Conservation (phyloP, 1,140 invertebrate genomes). For the Macrobrachium nipponense region DNA sequence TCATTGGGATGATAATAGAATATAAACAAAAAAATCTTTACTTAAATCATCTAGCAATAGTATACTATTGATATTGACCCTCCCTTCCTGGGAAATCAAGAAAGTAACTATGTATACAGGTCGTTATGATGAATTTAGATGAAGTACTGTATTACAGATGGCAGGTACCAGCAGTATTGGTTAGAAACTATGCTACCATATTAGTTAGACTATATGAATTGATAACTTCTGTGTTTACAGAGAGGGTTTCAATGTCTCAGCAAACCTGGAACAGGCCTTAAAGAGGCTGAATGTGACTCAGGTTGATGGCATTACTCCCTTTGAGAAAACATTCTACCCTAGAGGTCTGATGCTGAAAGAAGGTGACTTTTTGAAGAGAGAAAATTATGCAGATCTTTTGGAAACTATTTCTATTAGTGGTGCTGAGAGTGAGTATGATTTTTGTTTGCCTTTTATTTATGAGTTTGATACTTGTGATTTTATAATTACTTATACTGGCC, state of each 20-base stretch:
- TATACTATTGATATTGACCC: too few species aligned
- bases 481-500: neutral
- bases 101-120: too few species aligned
- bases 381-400: conserved; percentile 44
- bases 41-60: too few species aligned
- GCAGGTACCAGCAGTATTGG: neutral
- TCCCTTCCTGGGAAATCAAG: too few species aligned
- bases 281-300: conserved; percentile 21
- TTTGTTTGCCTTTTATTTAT: neutral
- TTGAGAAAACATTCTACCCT: conserved; percentile 47
- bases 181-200: neutral
- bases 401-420: conserved; percentile 39
- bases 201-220: neutral
- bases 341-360: conserved; percentile 42
- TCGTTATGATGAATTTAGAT: too few species aligned
- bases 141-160: too few species aligned
- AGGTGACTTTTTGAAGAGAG: conserved; percentile 33
- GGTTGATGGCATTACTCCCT: conserved; percentile 23
- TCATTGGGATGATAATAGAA: too few species aligned
- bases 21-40: too few species aligned
- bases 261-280: conserved; percentile 46
- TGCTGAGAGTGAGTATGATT: conserved; percentile 37
- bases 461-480: neutral
- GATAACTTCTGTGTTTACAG: neutral
- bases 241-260: conserved; percentile 49